A percentile compares a stretch with the other conserved stretches of the same genome.
phyloP scores from a whole-genome alignment of 2,113 vertebrate genomes.

The Rhea americana region DNA sequence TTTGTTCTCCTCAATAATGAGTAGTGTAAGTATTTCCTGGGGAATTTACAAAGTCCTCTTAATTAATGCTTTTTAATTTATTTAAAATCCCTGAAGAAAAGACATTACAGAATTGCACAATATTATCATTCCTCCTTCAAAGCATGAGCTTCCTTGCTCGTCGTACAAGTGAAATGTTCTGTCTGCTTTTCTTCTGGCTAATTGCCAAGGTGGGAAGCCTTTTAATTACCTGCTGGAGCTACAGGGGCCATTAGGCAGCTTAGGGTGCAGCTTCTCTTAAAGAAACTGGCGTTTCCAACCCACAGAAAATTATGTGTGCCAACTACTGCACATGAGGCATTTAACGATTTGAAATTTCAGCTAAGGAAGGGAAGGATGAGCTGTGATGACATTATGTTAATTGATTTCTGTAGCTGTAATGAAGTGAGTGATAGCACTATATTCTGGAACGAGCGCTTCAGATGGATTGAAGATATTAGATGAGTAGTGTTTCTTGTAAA shows the following conservation, averaged over 20 bases:
- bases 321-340: conserved; percentile 17
- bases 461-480: neutral
- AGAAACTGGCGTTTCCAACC: neutral
- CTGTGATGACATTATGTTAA: conserved; percentile 37
- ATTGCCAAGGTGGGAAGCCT: conserved; percentile 33
- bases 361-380: neutral
- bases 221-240: conserved; percentile 57
- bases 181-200: conserved; percentile 10
- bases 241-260: conserved; percentile 35
- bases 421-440: neutral
- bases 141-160: neutral
- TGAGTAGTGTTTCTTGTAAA: conserved; percentile 33
- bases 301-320: conserved; percentile 16
- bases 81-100: conserved; percentile 19
- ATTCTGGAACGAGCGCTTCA: neutral
- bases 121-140: neutral
- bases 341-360: conserved; percentile 43
- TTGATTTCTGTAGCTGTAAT: conserved; percentile 35
- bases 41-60: neutral
- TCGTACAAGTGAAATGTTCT: neutral
- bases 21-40: neutral
- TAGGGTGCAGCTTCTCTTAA: conserved; percentile 13
- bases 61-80: conserved; percentile 45
- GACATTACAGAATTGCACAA: neutral
- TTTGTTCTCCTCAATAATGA: neutral